Base-by-base conservation (phyloP, 92 coral and sea anemone species). In the Anthopleura xanthogrammica region DNA sequence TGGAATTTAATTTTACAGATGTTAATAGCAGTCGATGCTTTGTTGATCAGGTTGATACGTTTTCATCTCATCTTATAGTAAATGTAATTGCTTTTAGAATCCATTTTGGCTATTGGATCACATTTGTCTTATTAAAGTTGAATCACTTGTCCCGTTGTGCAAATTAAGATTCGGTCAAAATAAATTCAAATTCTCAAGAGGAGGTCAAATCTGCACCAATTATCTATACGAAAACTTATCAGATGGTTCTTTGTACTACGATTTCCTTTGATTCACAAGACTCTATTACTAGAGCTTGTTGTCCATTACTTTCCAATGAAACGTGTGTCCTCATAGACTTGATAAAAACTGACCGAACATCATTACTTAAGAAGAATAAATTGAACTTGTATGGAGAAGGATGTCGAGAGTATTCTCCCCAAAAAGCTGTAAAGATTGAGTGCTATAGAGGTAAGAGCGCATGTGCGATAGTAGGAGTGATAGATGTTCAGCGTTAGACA, bases 181-280 rank as follows among this genome's bases (percentile, higher is more conserved):
- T 68, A 36, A 12, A 68, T 36, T 68, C 41, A 68, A 23, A 68
- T 7, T 68, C 74, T 68, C 74, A 36, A 11, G 74, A 68, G 74
- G 74, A 36, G 74, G 74, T 29, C 16, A 68, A 68, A 68, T 68
- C 42, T 68, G 41, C 74, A 12, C 74, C 74, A 68, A 29, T 68
- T 68, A 68, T 23, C 41, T 68, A 36, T 42, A 29, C 41, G 74
- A 36, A 68, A 4, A n/a, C 17, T 68, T 68, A 68, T 68, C 74
- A 12, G 74, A 68, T 22, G 11, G 19, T 23, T 68, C 74, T 68
- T 68, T 68, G 74, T 68, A 12, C 36, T 68, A 5, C 74, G 74
- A 68, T 62, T 62, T 62, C 70, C 10, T 62, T 62, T 0, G 36
- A 62, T 29, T 68, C 43, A 29, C 1, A 68, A 24, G 42, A 29